Evolutionary conservation across 2,113 vertebrate species (phyloP).

Genomic region (Heteronetta atricapilla): DNA sequence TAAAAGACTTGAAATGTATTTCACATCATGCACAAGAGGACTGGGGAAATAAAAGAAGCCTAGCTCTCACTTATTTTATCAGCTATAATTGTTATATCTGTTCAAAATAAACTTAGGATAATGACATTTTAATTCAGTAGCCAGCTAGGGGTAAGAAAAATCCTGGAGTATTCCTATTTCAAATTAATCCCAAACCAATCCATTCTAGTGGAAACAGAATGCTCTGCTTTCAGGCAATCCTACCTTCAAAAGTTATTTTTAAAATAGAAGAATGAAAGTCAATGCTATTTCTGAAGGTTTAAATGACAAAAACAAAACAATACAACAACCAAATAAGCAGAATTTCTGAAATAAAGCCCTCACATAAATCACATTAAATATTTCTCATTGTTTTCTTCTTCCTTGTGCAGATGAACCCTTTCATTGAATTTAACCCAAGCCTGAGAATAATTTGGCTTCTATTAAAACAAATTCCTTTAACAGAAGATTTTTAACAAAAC

Average conservation of each 20-base stretch:
- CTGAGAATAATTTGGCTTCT: neutral
- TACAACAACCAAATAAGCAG: neutral
- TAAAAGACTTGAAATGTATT: neutral
- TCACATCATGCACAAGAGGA: neutral
- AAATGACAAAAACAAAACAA: neutral
- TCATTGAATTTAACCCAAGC: neutral
- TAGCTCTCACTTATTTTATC: neutral
- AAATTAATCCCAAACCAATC: neutral
- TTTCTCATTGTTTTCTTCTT: neutral
- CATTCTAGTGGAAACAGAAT: neutral
- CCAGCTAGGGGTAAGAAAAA: neutral
- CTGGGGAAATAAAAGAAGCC: rapidly evolving
- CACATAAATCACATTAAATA: neutral
- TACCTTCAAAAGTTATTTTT: neutral
- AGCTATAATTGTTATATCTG: neutral
- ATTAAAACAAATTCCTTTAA: neutral
- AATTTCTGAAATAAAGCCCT: neutral
- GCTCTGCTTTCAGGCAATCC: neutral
- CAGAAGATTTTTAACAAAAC: neutral
- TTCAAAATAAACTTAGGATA: neutral
- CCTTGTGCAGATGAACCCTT: neutral
- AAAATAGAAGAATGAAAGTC: neutral
- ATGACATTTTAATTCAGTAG: neutral
- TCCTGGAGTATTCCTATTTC: neutral
- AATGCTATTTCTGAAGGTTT: neutral